These are phyloP conservation scores for Paramuricea clavata DNA, from an alignment of 92 coral and sea anemone genomes.

Conservation along the genomic window DNA sequence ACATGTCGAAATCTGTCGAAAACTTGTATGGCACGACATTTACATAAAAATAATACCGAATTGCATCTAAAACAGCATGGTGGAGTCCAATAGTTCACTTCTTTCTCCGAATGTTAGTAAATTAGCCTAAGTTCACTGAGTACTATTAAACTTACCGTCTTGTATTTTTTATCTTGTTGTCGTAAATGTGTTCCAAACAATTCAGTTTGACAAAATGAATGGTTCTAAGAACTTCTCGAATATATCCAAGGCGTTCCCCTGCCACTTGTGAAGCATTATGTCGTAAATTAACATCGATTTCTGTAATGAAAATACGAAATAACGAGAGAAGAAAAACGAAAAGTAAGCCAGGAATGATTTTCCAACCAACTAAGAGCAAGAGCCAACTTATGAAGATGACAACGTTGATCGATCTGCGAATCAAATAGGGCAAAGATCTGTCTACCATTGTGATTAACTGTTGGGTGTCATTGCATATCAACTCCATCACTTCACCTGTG, in stretches of 20 bases:
- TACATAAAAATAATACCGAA: too few species aligned
- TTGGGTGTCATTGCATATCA: too few species aligned
- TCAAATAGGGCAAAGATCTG: background rate
- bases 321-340: background rate
- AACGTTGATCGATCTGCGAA: background rate
- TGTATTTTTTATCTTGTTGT: background rate
- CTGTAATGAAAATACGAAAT: background rate
- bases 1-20: too few species aligned
- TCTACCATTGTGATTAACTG: background rate
- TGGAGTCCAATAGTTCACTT: too few species aligned
- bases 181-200: conserved; percentile 10
- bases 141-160: background rate
- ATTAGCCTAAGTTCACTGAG: too few species aligned
- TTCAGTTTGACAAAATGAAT: background rate
- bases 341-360: background rate
- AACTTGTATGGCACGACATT: too few species aligned
- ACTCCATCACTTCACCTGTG: too few species aligned
- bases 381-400: background rate
- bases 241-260: background rate
- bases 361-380: background rate
- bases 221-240: background rate
- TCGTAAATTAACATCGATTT: background rate
- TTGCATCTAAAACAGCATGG: too few species aligned
- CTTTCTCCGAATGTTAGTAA: too few species aligned
- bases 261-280: background rate